These are phyloP conservation scores for Sphaerodactylus townsendi DNA, from an alignment of 2,113 vertebrate species.

Conservation along the genomic window DNA sequence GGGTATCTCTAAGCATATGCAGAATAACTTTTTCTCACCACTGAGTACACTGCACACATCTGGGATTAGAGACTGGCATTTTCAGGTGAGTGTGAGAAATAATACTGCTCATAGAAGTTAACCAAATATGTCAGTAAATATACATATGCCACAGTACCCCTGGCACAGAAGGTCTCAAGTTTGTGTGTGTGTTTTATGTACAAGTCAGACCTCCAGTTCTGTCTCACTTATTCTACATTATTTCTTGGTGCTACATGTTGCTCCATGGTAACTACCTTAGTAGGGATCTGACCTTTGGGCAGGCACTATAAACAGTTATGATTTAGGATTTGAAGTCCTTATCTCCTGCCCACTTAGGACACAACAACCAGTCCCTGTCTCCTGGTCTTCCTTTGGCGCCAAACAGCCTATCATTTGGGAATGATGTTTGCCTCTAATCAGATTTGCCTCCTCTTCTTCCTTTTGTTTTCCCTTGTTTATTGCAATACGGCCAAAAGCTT, in stretches of 20 bases:
- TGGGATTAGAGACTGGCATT: neutral
- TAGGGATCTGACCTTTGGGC: neutral
- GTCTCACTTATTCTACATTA: no score
- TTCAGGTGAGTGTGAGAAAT: neutral
- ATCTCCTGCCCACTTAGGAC: neutral
- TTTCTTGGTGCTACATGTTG: no score
- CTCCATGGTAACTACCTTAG: neutral
- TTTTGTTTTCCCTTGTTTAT: constrained; percentile 15
- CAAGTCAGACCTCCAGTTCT: neutral
- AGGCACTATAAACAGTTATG: neutral
- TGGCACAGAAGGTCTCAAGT: neutral
- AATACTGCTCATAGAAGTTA: neutral
- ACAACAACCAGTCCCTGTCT: neutral
- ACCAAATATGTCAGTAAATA: neutral
- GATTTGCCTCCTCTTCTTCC: constrained; percentile 17
- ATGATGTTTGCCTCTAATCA: constrained; percentile 11
- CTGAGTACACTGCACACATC: neutral
- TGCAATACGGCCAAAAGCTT: neutral
- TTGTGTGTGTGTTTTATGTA: neutral
- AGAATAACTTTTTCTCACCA: neutral
- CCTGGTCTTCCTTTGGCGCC: constrained; percentile 1
- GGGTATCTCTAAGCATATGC: neutral
- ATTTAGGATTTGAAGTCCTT: neutral
- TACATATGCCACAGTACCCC: neutral
- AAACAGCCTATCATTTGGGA: neutral